Evolutionary conservation across 1,140 invertebrate genomes (phyloP).

Genomic region (Bombyx mori): ASM3026992v2 NC_085117.1:8254001-8254500

Average conservation of each 20-base stretch:
- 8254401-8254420: too few species aligned
- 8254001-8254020: not conserved
- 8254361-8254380: too few species aligned
- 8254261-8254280: conserved; percentile 11
- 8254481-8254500: too few species aligned
- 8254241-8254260: conserved; percentile 11
- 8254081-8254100: conserved; percentile 14
- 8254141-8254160: conserved; percentile 50
- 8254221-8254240: not conserved
- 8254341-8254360: too few species aligned
- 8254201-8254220: conserved; percentile 9
- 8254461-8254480: too few species aligned
- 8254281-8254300: too few species aligned
- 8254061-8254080: conserved; percentile 24
- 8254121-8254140: conserved; percentile 23
- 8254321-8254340: too few species aligned
- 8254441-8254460: too few species aligned
- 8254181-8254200: conserved; percentile 33
- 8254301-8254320: too few species aligned
- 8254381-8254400: too few species aligned
- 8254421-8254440: too few species aligned
- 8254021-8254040: conserved; percentile 1
- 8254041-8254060: not conserved
- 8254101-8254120: conserved; percentile 13
- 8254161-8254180: conserved; percentile 23